Base-by-base conservation (phyloP, 2,797 vertebrate genomes). In the Macroramphosus scolopax region DNA sequence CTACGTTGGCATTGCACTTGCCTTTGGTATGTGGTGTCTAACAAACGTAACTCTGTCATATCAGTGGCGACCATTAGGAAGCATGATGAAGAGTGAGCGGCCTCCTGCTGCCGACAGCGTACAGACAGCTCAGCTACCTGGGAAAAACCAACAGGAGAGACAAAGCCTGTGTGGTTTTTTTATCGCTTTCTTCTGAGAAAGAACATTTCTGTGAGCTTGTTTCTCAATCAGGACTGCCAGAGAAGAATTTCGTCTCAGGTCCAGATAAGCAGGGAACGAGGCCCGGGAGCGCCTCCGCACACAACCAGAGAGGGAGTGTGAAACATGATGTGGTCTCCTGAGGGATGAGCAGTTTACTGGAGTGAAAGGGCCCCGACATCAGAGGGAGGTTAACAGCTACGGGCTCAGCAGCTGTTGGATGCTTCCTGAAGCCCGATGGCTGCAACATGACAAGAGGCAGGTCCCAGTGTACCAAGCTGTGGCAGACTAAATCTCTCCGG, bases 271-370 rank as follows among this genome's bases (percentile, higher is more conserved):
- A 51, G 74, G 63, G 68, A 78, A 81, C 43, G 57, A 68, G 60
- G 33, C 56, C 45, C 37, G 6, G 1, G 40, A 51, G 49, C 54
- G 59, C 32, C 36, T 54, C 43, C 43, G 50, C 41, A 71, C 49
- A 73, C 44, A 65, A 36, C 20, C 38, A 36, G 56, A 52, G 42
- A 62, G 52, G 24, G 36, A 63, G 44, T 43, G 63, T 82, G 74
- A 80, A 82, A 84, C 69, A 77, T 55, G 68, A 77, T 64, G 73
- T 71, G 57, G 32, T 58, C 68, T 63, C 58, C 1, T 2, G 65
- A 59, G 75, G 38, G 36, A 49, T 5, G 16, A 53, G 26, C 22
- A 3, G 12, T 68, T 69, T 43, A 54, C 39, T 34, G 47, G 34
- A 66, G 52, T 44, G 60, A 72, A 69, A 73, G 53, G 60, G 32